Evolutionary conservation across 2,113 vertebrate species (phyloP).

Genomic region (Mandrillus leucophaeus): DNA sequence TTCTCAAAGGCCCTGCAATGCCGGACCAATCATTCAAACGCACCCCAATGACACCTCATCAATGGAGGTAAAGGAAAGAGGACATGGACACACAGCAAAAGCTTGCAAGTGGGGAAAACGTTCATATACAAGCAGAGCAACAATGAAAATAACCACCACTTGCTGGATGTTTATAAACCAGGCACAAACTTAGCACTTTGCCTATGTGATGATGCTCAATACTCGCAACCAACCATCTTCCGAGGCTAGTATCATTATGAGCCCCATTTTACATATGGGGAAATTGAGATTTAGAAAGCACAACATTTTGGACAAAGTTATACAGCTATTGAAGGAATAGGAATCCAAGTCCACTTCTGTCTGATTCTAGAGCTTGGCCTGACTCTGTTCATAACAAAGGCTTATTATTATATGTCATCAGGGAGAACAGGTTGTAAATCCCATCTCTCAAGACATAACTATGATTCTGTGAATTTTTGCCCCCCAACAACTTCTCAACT

Average conservation of each 20-base stretch:
- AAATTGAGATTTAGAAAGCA: not conserved
- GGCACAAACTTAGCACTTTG: not conserved
- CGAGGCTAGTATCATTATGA: not conserved
- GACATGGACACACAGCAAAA: not conserved
- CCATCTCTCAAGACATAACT: not conserved
- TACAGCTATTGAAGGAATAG: not conserved
- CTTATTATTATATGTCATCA: not conserved
- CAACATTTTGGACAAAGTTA: not conserved
- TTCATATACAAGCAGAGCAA: not conserved
- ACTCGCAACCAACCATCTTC: not conserved
- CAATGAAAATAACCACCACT: not conserved
- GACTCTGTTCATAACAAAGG: not conserved
- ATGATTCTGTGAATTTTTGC: not conserved
- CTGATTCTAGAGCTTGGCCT: not conserved
- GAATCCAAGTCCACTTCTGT: not conserved
- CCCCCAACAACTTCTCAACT: not conserved
- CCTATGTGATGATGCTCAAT: not conserved
- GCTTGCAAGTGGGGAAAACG: not conserved
- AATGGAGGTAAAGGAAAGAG: not conserved
- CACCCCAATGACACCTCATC: not conserved
- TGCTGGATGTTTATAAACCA: not conserved
- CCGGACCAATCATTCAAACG: not conserved
- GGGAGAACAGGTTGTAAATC: not conserved
- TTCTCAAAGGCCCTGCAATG: not conserved
- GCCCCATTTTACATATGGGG: not conserved